Evolutionary conservation across 2,888 invertebrate genomes (phyloP).

Genomic region (Catocala nupta): DNA sequence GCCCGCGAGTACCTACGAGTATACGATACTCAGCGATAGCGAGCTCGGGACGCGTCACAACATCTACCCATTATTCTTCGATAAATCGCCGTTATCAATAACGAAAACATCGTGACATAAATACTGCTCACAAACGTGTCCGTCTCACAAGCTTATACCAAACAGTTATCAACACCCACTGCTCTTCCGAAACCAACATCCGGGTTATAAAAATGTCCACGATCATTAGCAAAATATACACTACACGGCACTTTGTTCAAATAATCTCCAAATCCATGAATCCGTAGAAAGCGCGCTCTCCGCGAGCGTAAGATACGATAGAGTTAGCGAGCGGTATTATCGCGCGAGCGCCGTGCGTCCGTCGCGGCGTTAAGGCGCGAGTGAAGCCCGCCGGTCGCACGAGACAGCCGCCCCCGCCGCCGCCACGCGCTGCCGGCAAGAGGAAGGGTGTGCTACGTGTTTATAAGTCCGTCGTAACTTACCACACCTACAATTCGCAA

Average conservation of each 20-base stretch:
- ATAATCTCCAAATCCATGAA: not conserved
- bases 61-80: not conserved
- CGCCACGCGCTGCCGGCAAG: slow-evolving; percentile 25
- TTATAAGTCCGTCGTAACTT: slow-evolving; percentile 47
- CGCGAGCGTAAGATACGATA: not conserved
- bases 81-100: not conserved
- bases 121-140: not conserved
- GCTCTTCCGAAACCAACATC: not conserved
- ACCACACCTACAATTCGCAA: slow-evolving; percentile 66
- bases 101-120: not conserved
- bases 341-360: slow-evolving; percentile 25
- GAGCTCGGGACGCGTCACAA: not conserved
- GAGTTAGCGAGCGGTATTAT: too few relatives aligned
- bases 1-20: slow-evolving; percentile 10
- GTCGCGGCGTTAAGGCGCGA: slow-evolving; percentile 14
- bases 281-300: not conserved
- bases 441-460: slow-evolving; percentile 19
- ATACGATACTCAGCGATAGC: slow-evolving; percentile 7
- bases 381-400: slow-evolving; percentile 19
- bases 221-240: not conserved
- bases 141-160: not conserved
- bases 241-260: not conserved
- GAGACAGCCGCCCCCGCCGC: slow-evolving; percentile 14
- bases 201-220: too few relatives aligned
- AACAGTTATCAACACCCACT: not conserved